Percentiles rank a stretch among this genome's conserved stretches.
phyloP scores from a whole-genome alignment of 2,888 invertebrate genomes.

The Lithodes maja region DNA sequence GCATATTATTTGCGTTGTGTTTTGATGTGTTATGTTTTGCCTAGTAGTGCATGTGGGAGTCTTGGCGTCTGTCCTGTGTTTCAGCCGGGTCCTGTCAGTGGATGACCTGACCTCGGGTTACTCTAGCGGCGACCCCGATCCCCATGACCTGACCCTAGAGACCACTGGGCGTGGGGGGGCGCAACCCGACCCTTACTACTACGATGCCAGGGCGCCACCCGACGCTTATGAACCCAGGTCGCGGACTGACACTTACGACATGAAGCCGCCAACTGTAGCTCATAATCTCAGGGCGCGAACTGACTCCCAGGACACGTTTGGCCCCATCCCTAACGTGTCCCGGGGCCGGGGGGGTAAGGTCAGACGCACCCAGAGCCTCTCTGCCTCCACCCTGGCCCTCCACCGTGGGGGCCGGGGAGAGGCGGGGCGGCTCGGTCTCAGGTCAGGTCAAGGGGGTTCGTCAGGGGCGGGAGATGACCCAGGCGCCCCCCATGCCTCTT shows the following conservation, averaged over 20 bases:
- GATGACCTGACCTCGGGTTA: slow-evolving; percentile 67
- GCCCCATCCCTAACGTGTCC: not conserved
- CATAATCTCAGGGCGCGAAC: too few relatives aligned
- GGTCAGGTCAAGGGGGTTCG: slow-evolving; percentile 35
- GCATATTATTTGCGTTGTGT: not conserved
- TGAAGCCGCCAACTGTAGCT: too few relatives aligned
- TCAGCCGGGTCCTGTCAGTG: slow-evolving; percentile 64
- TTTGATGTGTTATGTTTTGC: slow-evolving; percentile 1
- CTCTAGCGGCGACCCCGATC: slow-evolving; percentile 62
- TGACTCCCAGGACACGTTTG: not conserved
- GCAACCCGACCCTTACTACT: not conserved
- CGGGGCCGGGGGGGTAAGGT: slow-evolving; percentile 7
- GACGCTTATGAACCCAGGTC: not conserved
- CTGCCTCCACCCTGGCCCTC: slow-evolving; percentile 55
- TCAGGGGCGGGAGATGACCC: slow-evolving; percentile 52
- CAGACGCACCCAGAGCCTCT: slow-evolving; percentile 56
- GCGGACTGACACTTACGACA: too few relatives aligned
- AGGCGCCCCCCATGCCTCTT: slow-evolving; percentile 61
- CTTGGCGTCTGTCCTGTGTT: slow-evolving; percentile 47
- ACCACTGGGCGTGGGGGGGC: slow-evolving; percentile 39
- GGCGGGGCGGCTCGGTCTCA: slow-evolving; percentile 34
- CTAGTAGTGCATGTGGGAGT: slow-evolving; percentile 54
- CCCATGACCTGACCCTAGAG: slow-evolving; percentile 40
- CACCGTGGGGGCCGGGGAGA: slow-evolving; percentile 39
- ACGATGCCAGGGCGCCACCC: not conserved